Base-by-base conservation (phyloP, 1,140 invertebrate genomes). In the Platyscapa corneri region DNA sequence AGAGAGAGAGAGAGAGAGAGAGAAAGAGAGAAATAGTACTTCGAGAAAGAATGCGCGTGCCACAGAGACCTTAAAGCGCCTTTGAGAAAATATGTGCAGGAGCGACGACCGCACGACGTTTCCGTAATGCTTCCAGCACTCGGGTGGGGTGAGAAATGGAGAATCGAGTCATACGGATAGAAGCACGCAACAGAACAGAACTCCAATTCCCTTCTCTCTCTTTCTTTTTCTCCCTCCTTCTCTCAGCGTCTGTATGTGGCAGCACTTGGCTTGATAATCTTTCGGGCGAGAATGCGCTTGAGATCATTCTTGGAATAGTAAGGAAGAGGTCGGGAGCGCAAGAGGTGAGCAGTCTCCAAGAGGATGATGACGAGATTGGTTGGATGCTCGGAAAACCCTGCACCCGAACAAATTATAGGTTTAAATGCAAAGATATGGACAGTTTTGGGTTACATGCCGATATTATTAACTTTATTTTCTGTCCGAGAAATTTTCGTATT, bases 201-300 rank as follows among this genome's bases (percentile, higher is more conserved):
- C 56, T 60, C 56, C 3, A 10, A 60, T 23, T 27, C 53, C 56
- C 20, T 60, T 78, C 34, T 20, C 3, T 37, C 60, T 67, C 64
- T 64, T 23, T 39, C 60, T 49, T 65, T n/a, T 12, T 10, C 14
- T 60, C 27, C 27, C 23, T 60, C 56, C 23, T 23, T 60, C 27
- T 27, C 56, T 34, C 65, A n/a, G 64, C 27, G 8, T n/a, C n/a
- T 65, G 27, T 8, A n/a, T 16, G 64, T 8, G 64, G 27, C 27
- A 32, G 27, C 3, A 65, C 27, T 65, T 7, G 27, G 6, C 27
- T 37, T 20, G 65, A 37, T 37, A 32, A 70, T 32, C 65, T 70
- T 10, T 34, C 37, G 32, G 77, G 30, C 27, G 64, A 64, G 64
- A 80, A 80, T 80, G 64, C 60, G 78, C 78, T 8, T 46, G 80